Evolutionary conservation across 2,888 invertebrate genomes (phyloP).

Genomic region (Mechanitis mazaeus): DNA sequence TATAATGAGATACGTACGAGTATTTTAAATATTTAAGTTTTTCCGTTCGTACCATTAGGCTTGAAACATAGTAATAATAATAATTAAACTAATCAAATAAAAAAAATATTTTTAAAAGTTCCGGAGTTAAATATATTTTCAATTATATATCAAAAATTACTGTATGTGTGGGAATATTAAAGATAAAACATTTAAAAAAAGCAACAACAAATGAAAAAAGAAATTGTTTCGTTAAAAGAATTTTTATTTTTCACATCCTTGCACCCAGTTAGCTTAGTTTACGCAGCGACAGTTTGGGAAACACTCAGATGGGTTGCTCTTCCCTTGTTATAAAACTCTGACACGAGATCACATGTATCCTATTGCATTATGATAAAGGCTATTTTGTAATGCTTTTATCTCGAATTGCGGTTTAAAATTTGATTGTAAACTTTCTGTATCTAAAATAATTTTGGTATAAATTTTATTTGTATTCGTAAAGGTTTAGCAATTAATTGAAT

Average conservation of each 20-base stretch:
- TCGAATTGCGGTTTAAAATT: background rate
- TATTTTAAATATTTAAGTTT: no score
- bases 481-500: no score
- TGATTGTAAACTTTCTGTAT: background rate
- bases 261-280: conserved; percentile 39
- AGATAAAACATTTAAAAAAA: no score
- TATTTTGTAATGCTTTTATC: conserved; percentile 3
- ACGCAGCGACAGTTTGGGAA: conserved; percentile 40
- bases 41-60: no score
- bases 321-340: conserved; percentile 32
- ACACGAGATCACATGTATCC: conserved; percentile 2
- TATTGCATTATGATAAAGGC: background rate
- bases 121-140: no score
- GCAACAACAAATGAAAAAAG: no score
- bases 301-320: conserved; percentile 28
- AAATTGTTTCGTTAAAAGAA: background rate
- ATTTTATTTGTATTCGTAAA: background rate
- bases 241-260: conserved; percentile 20
- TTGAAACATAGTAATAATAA: no score
- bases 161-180: no score
- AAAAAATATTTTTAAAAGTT: no score
- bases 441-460: conserved; percentile 1
- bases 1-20: no score
- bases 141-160: no score
- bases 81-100: no score